A percentile compares a stretch with the other conserved stretches of the same genome.
These are phyloP conservation scores for Vidua chalybeata DNA, from an alignment of 2,113 vertebrate genomes.

Conservation along the genomic window DNA sequence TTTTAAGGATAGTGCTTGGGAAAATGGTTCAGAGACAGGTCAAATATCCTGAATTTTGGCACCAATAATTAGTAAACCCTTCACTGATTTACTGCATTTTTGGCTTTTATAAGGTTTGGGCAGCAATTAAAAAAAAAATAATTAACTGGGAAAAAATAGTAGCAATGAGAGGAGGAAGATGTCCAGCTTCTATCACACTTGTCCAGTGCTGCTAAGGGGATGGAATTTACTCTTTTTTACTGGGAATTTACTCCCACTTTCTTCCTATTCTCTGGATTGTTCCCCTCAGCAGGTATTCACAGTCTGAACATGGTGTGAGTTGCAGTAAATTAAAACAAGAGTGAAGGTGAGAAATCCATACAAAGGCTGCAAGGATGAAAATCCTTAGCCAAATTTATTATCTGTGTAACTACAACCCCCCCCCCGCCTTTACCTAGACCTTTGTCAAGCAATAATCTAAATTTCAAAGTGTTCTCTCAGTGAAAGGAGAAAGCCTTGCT, in stretches of 20 bases:
- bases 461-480: background rate
- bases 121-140: background rate
- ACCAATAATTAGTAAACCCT: background rate
- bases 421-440: background rate
- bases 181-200: background rate
- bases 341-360: background rate
- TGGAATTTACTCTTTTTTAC: background rate
- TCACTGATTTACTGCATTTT: background rate
- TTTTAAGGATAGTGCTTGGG: background rate
- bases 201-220: background rate
- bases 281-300: background rate
- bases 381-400: background rate
- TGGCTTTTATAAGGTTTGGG: fast-evolving
- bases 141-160: background rate
- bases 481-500: background rate
- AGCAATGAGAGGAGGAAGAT: background rate
- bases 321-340: background rate
- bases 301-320: background rate
- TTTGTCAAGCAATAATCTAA: background rate
- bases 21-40: background rate
- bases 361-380: background rate
- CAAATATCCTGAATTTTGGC: background rate
- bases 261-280: background rate
- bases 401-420: background rate
- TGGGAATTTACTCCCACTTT: background rate